A percentile compares a stretch with the other conserved stretches of the same genome.
Evolutionary conservation across 2,113 vertebrate genomes (phyloP).

Genomic region (Cavia aperea): DNA sequence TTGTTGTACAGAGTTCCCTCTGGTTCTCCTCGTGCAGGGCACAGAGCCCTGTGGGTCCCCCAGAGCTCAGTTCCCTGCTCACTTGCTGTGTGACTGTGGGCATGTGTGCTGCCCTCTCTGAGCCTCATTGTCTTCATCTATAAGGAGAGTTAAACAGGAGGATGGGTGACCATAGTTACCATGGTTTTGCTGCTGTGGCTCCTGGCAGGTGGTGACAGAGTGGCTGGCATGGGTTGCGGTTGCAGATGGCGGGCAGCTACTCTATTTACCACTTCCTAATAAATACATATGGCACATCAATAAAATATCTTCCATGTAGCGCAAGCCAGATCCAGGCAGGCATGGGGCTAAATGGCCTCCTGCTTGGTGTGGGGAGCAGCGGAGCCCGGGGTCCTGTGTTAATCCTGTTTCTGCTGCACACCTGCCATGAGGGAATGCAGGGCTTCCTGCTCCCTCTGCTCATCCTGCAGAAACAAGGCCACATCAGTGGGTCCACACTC

Average conservation of each 20-base stretch:
- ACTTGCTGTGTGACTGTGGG: background rate
- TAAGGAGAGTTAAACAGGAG: background rate
- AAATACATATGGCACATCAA: conserved; percentile 70
- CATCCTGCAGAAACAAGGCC: background rate
- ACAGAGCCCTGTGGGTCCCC: background rate
- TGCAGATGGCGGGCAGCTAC: conserved; percentile 57
- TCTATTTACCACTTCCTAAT: conserved; percentile 66
- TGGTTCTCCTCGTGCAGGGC: background rate
- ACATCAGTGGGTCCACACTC: background rate
- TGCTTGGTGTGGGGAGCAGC: background rate
- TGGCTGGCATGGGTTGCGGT: background rate
- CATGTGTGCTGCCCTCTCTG: background rate
- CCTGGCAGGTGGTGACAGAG: background rate
- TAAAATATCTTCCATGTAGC: conserved; percentile 50
- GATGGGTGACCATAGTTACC: background rate
- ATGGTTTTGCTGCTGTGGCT: background rate
- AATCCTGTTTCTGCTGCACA: background rate
- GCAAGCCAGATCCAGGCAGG: conserved; percentile 10
- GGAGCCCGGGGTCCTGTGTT: background rate
- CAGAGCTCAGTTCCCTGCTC: background rate
- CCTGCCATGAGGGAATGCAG: background rate
- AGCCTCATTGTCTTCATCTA: background rate
- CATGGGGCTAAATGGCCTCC: background rate
- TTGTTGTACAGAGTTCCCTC: background rate
- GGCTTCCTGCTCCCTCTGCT: background rate